These are phyloP conservation scores for Ochropacha duplaris DNA, from an alignment of 2,888 invertebrate genomes.

Conservation along the genomic window DNA sequence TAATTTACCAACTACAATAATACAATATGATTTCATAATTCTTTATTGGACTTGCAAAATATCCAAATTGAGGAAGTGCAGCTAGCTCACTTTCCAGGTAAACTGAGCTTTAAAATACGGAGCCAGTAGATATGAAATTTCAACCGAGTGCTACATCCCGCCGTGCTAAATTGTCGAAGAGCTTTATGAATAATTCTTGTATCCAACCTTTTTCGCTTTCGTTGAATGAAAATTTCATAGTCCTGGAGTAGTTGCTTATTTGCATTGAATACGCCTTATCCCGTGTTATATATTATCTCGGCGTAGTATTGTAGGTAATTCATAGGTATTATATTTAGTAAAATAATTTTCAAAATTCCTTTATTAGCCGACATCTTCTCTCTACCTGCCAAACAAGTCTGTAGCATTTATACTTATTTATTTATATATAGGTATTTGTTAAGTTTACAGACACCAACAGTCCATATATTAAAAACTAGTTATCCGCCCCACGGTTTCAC, in stretches of 20 bases:
- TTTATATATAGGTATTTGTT: no score
- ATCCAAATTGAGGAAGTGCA: not conserved
- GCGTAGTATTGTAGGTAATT: not conserved
- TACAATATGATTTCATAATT: no score
- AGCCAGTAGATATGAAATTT: slow-evolving; percentile 21
- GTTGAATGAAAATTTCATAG: slow-evolving; percentile 44
- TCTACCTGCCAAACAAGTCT: no score
- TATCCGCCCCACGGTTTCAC: no score
- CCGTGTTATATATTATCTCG: slow-evolving; percentile 7
- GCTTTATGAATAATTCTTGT: slow-evolving; percentile 62
- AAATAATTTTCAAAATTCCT: no score
- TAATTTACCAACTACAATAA: no score
- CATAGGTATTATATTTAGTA: no score
- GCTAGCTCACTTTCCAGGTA: slow-evolving; percentile 2
- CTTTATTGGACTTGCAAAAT: not conserved
- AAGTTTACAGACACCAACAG: no score
- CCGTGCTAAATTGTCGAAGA: slow-evolving; percentile 45
- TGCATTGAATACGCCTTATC: slow-evolving; percentile 22
- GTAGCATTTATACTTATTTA: no score
- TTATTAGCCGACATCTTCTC: no score
- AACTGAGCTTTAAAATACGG: slow-evolving; percentile 16
- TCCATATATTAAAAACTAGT: no score
- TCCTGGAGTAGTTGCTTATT: slow-evolving; percentile 25
- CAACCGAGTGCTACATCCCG: slow-evolving; percentile 22
- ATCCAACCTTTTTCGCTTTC: slow-evolving; percentile 36